Base-by-base conservation (phyloP, 2,797 vertebrate genomes). In the Streptopelia turtur region DNA sequence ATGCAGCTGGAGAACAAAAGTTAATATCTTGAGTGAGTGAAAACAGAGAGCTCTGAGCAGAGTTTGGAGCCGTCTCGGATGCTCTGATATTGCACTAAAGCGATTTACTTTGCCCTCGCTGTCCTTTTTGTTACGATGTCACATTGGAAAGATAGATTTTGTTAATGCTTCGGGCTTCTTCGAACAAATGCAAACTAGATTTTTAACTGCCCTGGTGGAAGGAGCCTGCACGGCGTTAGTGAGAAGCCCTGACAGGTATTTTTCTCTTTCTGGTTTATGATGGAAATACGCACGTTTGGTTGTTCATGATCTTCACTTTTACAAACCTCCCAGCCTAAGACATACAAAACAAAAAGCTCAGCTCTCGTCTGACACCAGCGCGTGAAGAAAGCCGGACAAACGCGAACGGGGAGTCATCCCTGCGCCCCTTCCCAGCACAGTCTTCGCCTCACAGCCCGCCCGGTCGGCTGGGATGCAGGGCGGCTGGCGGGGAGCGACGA, bases 1-100 rank as follows among this genome's bases (percentile, higher is more conserved):
- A 89, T 87, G 82, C 90, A 79, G 92, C 88, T 69, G 88, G 68
- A 90, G 91, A 94, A 91, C 85, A 95, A 89, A 84, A 94, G 87
- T 49, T 64, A 60, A 3, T 60, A 55, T 90, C 92, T 61, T 37
- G 47, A 90, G 52, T 23, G 66, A 84, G 49, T 4, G 49, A 80
- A 60, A 88, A 22, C 27, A 72, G 71, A 28, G 28, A 74, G 70
- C 80, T 83, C 61, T 10, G 39, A 76, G 86, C 9, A n/a, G 88
- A 95, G 70, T 88, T 82, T 39, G 70, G 65, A 82, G 63, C 43
- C 77, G 88, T 63, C 72, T 82, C 20, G 1, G 78, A 30, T 80
- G 68, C 60, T 80, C 64, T 61, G 81, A 15, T 80, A 82, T 5
- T 6, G 24, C 41, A 31, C 33, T 50, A 71, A 83, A 80, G 56